Base-by-base conservation (phyloP, 2,888 invertebrate species). In the Ephialtes manifestator region DNA sequence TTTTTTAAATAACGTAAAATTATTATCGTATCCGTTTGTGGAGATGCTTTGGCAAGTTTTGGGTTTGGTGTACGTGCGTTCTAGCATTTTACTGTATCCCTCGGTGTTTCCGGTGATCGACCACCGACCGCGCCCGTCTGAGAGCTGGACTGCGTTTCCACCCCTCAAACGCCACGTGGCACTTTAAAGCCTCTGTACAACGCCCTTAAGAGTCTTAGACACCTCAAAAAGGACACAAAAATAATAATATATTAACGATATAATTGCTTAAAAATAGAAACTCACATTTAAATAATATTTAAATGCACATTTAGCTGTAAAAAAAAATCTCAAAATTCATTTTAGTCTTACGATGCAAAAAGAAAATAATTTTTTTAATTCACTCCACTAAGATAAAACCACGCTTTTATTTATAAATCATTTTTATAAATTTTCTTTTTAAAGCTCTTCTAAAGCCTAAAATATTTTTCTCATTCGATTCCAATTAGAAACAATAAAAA, bases 61-160 rank as follows among this genome's bases (percentile, higher is more conserved):
- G 13, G 13, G 48, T 48, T 48, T 24, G 55, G 55, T 11, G 58
- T 58, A 58, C 58, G 58, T 58, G 28, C 58, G 28, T 58, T 28
- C 13, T 11, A 28, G 58, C 28, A 39, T 65, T 65, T 20, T 8
- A 63, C 60, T 35, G 35, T n/a, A 63, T 78, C 76, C 72, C 65
- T 65, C 48, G 20, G n/a, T 10, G 18, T n/a, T 46, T 71, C 89
- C 89, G 89, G 88, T 88, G 88, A 58, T 65, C 65, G 65, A 85
- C 84, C 86, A 86, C 80, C 88, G 90, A 87, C 92, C 92, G 91
- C 92, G 90, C 92, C 92, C 92, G 92, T 92, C 92, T 92, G 90
- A 90, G 91, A 90, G 89, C 89, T 39, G 39, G 39, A 84, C 87
- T 89, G 20, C 39, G 18, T 88, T 67, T 53, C 60, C n/a, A 77